A percentile compares a stretch with the other conserved stretches of the same genome.
phyloP scores from a whole-genome alignment of 2,888 invertebrate genomes.

The Byasa hedistus region DNA sequence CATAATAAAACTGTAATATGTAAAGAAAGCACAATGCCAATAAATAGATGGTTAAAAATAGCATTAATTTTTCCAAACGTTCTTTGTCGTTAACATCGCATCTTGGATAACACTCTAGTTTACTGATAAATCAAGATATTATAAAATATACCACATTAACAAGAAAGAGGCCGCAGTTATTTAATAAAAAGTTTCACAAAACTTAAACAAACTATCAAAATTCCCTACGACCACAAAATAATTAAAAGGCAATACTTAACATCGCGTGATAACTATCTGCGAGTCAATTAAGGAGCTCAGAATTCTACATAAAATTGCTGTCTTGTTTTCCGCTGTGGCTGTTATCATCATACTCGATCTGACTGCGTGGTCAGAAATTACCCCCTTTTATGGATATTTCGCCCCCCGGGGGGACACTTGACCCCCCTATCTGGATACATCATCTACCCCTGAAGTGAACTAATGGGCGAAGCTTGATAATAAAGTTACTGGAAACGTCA shows the following conservation, averaged over 20 bases:
- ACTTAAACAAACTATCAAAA: constrained; percentile 43
- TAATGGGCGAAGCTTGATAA: constrained; percentile 62
- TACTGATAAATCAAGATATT: too few species aligned
- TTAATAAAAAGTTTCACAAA: neutral
- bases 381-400: constrained; percentile 77
- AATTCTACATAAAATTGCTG: constrained; percentile 74
- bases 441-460: constrained; percentile 76
- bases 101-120: too few species aligned
- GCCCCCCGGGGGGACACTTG: constrained; percentile 76
- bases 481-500: constrained; percentile 48
- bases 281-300: constrained; percentile 73
- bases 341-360: constrained; percentile 72
- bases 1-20: too few species aligned
- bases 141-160: too few species aligned
- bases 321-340: constrained; percentile 69
- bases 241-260: constrained; percentile 70
- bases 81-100: too few species aligned
- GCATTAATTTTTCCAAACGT: too few species aligned
- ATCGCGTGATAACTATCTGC: constrained; percentile 66
- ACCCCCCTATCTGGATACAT: constrained; percentile 75
- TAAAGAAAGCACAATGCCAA: too few species aligned
- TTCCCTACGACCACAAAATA: constrained; percentile 50
- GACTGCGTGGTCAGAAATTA: constrained; percentile 73
- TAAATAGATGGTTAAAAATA: too few species aligned
- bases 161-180: neutral